Base-by-base conservation (phyloP, 2,888 invertebrate genomes). In the Apamea monoglypha region DNA sequence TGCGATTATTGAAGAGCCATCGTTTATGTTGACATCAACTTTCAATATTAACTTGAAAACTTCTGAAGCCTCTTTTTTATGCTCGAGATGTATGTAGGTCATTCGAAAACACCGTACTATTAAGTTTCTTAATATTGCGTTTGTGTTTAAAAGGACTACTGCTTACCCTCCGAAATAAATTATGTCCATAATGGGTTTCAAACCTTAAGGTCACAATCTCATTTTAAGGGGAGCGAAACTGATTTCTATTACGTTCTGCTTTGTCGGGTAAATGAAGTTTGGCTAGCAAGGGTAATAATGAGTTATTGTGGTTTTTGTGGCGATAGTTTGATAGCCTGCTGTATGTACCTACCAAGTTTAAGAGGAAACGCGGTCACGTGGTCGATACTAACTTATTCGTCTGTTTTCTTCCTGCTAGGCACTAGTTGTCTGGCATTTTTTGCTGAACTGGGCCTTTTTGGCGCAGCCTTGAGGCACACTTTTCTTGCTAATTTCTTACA, bases 221-320 rank as follows among this genome's bases (percentile, higher is more conserved):
- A 81, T 67, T 29, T 63, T 7, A 29, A 47, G 50, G 14, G 36
- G 56, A 71, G 36, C 29, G 53, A 64, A 68, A 72, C 63, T 61
- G 74, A 71, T 82, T 85, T 68, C 63, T 64, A 71, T 82, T 82
- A 79, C 25, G 32, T 32, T 36, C 53, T 25, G 64, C 73, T 79
- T 84, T 84, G 75, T 76, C 50, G 44, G 63, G 44, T 74, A 82
- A 85, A 85, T 47, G 66, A 78, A 68, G 73, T 79, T 82, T 74
- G 18, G 64, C 68, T 29, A 14, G 78, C 32, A 56, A 71, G 56
- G 29, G 25, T 84, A 82, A 82, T 84, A 82, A 82, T 82, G 79
- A 79, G 79, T 63, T 82, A 36, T 67, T 79, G 74, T 44, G 82
- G 75, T 74, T 56, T 68, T 74, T 64, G 66, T n/a, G 59, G 21